Evolutionary conservation across 2,797 vertebrate genomes (phyloP).

Genomic region (Ammospiza maritima): DNA sequence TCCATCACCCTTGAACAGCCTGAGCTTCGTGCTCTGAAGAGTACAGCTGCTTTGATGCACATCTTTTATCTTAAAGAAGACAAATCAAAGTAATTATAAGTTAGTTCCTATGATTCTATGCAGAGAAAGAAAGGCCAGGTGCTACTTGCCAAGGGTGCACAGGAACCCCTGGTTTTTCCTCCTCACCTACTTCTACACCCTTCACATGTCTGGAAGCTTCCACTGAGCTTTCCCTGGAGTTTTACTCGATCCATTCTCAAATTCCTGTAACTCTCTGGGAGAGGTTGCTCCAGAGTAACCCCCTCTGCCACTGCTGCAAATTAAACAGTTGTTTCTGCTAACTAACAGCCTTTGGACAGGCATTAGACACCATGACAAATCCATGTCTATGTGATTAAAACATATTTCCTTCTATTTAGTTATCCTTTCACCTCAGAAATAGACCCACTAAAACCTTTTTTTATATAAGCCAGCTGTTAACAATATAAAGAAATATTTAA

Average conservation of each 20-base stretch:
- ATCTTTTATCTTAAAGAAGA: background rate
- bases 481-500: background rate
- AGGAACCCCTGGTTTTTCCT: background rate
- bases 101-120: background rate
- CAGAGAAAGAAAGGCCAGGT: background rate
- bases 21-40: background rate
- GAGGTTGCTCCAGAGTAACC: background rate
- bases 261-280: background rate
- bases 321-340: background rate
- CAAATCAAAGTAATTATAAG: background rate
- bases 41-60: background rate
- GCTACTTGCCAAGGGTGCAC: background rate
- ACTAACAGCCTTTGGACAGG: background rate
- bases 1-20: background rate
- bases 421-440: constrained; percentile 48
- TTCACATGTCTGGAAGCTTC: background rate
- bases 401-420: background rate
- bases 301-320: background rate
- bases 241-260: background rate
- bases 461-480: constrained; percentile 9
- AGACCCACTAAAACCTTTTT: background rate
- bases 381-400: background rate
- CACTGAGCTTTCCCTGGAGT: background rate
- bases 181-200: background rate
- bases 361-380: background rate